Evolutionary conservation across 2,888 invertebrate genomes (phyloP), one percentile per base, ranked within the genome.

Genomic region (Polietes domitor): DNA sequence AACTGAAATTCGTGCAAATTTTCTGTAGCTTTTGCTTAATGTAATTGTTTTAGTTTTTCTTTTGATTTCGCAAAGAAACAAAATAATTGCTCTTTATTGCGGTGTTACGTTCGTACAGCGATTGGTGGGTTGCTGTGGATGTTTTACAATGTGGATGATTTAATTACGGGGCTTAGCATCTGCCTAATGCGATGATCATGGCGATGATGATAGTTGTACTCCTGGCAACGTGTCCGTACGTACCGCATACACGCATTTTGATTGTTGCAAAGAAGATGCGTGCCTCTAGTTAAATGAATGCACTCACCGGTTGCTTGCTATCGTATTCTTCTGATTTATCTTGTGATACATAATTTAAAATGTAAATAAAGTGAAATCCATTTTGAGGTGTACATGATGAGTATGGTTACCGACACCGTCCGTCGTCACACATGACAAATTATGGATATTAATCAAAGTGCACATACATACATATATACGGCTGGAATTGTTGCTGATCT

Each of bases 361-460:
- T 84, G 81, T 84, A 81, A 84, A 84, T 84, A 81, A 84, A 84
- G 84, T 76, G 84, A 84, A 84, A 84, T 81, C 78, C 68, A 28
- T 68, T 79, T 78, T 73, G n/a, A 24, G 43, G 76, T 73, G 26
- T 26, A 73, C 53, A 63, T 61, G 63, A 63, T 61, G 63, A 37
- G 41, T 70, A 72, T 41, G 17, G 28, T 50, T 50, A 68, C 61
- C 28, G 61, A n/a, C 73, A 79, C 12, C 61, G 76, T 77, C 9
- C 73, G 76, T n/a, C 61, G 76, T 77, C 73, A 78, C 76, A 84
- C 78, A 72, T 55, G 72, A 81, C 68, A 70, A 70, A 79, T 79
- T 76, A 73, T 81, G 81, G 58, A 76, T 76, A 76, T 81, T 68
- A 72, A 80, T 41, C 41, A 65, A 65, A 10, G 55, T 55, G n/a